Evolutionary conservation across 2,888 invertebrate species (phyloP).

Genomic region (Euproctis similis): DNA sequence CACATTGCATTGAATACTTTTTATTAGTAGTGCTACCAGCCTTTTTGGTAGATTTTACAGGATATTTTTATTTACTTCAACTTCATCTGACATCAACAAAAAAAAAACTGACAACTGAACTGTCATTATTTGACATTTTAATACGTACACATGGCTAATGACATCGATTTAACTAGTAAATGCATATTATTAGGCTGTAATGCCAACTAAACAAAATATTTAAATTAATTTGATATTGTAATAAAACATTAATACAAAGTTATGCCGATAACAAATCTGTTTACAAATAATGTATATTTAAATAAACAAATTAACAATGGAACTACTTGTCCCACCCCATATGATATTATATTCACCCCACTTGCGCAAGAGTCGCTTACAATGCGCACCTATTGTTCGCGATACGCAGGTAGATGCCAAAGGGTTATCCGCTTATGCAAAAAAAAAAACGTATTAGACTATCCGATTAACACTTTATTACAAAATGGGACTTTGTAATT

Average conservation of each 20-base stretch:
- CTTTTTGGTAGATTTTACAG: slow-evolving; percentile 3
- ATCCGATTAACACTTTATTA: slow-evolving; percentile 72
- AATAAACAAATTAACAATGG: slow-evolving; percentile 27
- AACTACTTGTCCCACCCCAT: slow-evolving; percentile 25
- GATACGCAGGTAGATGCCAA: slow-evolving; percentile 58
- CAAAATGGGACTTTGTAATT: slow-evolving; percentile 46
- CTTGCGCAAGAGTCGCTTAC: slow-evolving; percentile 46
- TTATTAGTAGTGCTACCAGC: slow-evolving; percentile 38
- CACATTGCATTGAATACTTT: slow-evolving; percentile 45
- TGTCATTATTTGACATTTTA: no score
- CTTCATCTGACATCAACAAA: no score
- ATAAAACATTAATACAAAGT: slow-evolving; percentile 7
- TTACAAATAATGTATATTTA: slow-evolving; percentile 8
- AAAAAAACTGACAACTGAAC: no score
- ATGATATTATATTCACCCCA: slow-evolving; percentile 36
- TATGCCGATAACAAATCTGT: slow-evolving; percentile 15
- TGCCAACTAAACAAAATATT: no score
- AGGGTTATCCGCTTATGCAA: slow-evolving; percentile 76
- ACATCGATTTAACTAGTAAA: no score
- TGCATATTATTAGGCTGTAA: no score
- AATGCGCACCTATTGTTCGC: slow-evolving; percentile 45
- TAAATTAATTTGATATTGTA: no score
- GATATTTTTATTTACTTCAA: background rate
- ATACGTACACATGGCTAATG: no score
- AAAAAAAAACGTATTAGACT: slow-evolving; percentile 52